Base-by-base conservation (phyloP, 2,888 invertebrate genomes). In the Noctua pronuba region DNA sequence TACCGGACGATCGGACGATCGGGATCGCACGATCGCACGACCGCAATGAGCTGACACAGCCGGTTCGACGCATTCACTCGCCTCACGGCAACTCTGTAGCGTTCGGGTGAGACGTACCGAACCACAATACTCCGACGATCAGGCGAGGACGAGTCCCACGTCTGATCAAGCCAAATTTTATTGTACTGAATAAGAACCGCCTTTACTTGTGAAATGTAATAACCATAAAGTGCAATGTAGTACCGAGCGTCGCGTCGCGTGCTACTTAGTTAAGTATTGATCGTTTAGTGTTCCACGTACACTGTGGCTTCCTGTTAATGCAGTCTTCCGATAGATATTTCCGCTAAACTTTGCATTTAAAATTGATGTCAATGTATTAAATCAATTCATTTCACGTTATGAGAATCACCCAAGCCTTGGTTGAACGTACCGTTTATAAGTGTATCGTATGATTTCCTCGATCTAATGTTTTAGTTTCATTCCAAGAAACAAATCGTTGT, bases 301-400 rank as follows among this genome's bases (percentile, higher is more conserved):
- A 94, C 94, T 93, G 95, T 96, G 96, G 96, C 96, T 96, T 96
- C 96, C 96, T 96, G 94, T 94, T 92, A 96, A 94, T 94, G 93
- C 96, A 95, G 96, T 96, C 96, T 96, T 96, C 96, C 96, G 96
- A 95, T 96, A 96, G 95, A 92, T 96, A 92, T 96, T 95, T 95
- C 95, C 94, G 94, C 94, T 94, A 92, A 93, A 93, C 88, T 92
- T 94, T 95, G 96, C 95, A 95, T 96, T 96, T 95, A 95, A 94
- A 94, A 93, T 94, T 92, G 92, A 92, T 94, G 93, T 95, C 93
- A 90, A 91, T 90, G 86, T 93, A 89, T 91, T 89, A 73, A 88
- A 86, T 86, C 86, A 83, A 89, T 86, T 88, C 86, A 86, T 87
- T 90, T 89, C 88, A 84, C 76, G 77, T 84, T 81, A 73, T 79